Conservation (phyloP, 2,888 invertebrate genomes). For the Ophonus ardosiacus region DNA sequence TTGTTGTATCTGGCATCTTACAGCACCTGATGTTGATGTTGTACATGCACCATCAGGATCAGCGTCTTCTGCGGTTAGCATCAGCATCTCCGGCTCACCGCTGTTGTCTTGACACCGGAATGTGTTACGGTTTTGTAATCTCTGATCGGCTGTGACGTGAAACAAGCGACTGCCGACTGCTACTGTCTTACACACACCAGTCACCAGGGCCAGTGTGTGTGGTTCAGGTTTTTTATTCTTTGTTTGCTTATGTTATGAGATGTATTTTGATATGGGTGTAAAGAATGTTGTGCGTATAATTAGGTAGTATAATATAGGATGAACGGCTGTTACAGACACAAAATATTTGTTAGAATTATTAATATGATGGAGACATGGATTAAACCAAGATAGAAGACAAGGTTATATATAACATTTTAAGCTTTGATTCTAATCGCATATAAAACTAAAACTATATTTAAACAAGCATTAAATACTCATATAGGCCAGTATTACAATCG, state of each 20-base stretch:
- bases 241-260: conserved; percentile 17
- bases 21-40: not conserved
- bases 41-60: not conserved
- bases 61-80: not conserved
- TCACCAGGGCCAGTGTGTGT: conserved; percentile 3
- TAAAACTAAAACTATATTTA: too few relatives aligned
- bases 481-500: too few relatives aligned
- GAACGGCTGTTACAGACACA: not conserved
- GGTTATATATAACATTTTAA: too few relatives aligned
- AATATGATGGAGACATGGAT: not conserved
- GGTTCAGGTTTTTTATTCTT: not conserved
- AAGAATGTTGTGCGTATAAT: conserved; percentile 32
- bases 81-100: not conserved
- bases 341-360: not conserved
- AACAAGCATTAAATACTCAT: too few relatives aligned
- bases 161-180: conserved; percentile 52
- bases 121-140: conserved; percentile 63
- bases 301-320: conserved; percentile 13
- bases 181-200: conserved; percentile 51
- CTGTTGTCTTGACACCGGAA: conserved; percentile 58
- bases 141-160: conserved; percentile 60
- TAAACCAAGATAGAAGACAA: not conserved
- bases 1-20: not conserved
- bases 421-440: too few relatives aligned
- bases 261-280: conserved; percentile 35